Conservation (phyloP, 2,113 vertebrate genomes). For the Strix aluco region DNA sequence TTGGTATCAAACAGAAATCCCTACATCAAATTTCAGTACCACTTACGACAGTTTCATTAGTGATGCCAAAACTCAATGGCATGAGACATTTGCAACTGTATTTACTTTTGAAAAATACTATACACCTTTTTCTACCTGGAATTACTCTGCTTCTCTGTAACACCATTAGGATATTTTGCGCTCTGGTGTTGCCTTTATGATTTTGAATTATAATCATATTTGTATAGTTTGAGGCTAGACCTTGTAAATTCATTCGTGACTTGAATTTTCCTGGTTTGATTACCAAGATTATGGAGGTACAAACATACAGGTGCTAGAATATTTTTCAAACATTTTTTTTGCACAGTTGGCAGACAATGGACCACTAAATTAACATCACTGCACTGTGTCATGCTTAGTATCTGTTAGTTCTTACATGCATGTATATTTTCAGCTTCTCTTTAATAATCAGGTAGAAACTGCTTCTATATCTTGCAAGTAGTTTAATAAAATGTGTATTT, state of each 20-base stretch:
- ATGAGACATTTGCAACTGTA: background rate
- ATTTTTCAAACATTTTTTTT: background rate
- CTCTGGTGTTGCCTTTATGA: background rate
- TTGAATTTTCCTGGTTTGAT: background rate
- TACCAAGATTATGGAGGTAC: background rate
- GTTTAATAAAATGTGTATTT: background rate
- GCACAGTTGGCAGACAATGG: fast-evolving
- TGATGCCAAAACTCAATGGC: background rate
- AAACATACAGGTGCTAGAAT: background rate
- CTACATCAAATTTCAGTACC: background rate
- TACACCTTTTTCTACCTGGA: background rate
- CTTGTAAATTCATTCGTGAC: background rate
- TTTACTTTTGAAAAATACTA: background rate
- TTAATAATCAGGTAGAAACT: background rate
- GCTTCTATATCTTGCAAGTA: background rate
- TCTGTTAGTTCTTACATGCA: background rate
- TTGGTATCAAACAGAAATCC: background rate
- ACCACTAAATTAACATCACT: background rate
- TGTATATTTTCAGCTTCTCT: background rate
- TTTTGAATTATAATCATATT: background rate
- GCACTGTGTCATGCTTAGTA: background rate
- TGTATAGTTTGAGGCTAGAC: background rate
- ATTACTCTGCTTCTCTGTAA: background rate
- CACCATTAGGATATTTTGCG: background rate
- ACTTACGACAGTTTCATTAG: background rate